Conservation (phyloP, 2,797 vertebrate species). For the Botia almorhae region DNA sequence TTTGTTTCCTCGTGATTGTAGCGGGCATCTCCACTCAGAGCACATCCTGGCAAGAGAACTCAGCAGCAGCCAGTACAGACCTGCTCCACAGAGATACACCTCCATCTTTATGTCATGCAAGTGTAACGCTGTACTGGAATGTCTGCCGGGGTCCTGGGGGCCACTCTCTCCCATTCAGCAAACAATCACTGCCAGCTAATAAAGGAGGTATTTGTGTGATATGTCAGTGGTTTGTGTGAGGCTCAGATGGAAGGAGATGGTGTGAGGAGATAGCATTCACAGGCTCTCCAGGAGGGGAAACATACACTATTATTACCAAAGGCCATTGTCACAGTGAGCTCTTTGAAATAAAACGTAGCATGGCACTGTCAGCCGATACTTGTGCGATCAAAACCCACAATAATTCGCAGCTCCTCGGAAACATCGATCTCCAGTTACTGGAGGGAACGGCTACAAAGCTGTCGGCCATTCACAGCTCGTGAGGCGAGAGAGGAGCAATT, state of each 20-base stretch:
- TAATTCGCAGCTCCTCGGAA: conserved; percentile 72
- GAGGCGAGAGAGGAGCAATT: not conserved
- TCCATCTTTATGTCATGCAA: conserved; percentile 77
- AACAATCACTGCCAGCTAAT: conserved; percentile 89
- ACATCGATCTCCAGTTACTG: conserved; percentile 80
- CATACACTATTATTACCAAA: conserved; percentile 88
- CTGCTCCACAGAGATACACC: conserved; percentile 70
- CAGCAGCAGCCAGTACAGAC: conserved; percentile 40
- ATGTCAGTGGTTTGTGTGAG: conserved; percentile 85
- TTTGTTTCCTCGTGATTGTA: not conserved
- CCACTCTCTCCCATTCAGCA: conserved; percentile 80
- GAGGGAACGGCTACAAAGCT: conserved; percentile 64
- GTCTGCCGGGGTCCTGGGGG: conserved; percentile 77
- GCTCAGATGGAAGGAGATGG: conserved; percentile 89
- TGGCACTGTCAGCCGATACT: conserved; percentile 89
- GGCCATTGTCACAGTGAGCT: conserved; percentile 83
- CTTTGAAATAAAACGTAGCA: conserved; percentile 84
- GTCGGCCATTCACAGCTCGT: conserved; percentile 38
- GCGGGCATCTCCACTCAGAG: conserved; percentile 26
- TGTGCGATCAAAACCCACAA: conserved; percentile 86
- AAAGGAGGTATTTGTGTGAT: conserved; percentile 91
- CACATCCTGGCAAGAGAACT: conserved; percentile 10
- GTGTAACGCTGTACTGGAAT: conserved; percentile 81
- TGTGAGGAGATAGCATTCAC: conserved; percentile 86
- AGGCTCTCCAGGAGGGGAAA: conserved; percentile 81